Evolutionary conservation across 2,113 vertebrate species (phyloP), one percentile per base, ranked within the genome.

Genomic region (Poeciliopsis turrubarensis): DNA sequence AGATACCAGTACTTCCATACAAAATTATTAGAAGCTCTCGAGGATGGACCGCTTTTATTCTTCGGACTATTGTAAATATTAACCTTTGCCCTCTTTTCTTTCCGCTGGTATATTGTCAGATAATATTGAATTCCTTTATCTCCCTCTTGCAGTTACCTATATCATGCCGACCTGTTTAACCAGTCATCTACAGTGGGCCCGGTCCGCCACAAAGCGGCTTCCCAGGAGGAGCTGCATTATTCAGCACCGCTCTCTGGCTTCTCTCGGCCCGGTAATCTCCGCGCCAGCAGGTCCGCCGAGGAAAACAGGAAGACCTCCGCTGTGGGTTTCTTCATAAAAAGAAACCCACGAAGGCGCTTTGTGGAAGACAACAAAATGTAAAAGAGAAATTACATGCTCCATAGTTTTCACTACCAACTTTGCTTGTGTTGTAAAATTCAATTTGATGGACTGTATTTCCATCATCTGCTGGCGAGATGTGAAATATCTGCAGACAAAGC

Each of bases 1-100:
- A 86, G 75, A 80, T 82, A 87, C 85, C 47, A 77, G 73, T 78
- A 84, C 63, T 76, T 86, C 64, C 1, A 64, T 34, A 70, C 68
- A 54, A 65, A 73, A 75, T 76, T 31, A 51, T 68, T 64, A 60
- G 65, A 64, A 39, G 39, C 73, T 77, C 68, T 54, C 1, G 15
- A 82, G 75, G 57, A 66, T 64, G 77, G 54, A 68, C 51, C 22
- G 34, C 19, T 65, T 65, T 70, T 25, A 39, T 78, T 60, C 29
- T 63, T 83, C 30, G 54, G 51, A 75, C 39, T 41, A 66, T 62
- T 70, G 70, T 41, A 15, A 44, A 73, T 65, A 65, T 27, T 61
- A 60, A 32, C 70, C 60, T 74, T 66, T 68, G 54, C 13, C 39
- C 4, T 22, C 5, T 17, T 65, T 69, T 26, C 27, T 32, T 7